phyloP scores from a whole-genome alignment of 1,140 invertebrate genomes.

The Steinernema feltiae region DNA sequence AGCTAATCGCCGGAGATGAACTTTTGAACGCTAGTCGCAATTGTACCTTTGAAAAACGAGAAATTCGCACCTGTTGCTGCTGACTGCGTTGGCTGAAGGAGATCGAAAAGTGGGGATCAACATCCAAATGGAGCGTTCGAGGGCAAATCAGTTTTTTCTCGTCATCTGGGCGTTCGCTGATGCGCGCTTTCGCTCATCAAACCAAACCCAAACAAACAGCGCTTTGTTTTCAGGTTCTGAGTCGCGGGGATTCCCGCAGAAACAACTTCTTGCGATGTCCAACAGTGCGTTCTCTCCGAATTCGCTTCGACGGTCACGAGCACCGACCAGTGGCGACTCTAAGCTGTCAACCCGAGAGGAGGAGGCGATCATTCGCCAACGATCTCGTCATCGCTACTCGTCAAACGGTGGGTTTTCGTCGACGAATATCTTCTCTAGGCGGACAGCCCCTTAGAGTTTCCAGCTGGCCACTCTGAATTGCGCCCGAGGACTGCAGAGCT shows the following conservation, averaged over 20 bases:
- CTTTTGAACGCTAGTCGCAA: too few relatives aligned
- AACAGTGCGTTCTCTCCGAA: background rate
- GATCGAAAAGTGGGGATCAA: too few relatives aligned
- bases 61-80: too few relatives aligned
- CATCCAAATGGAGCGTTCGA: too few relatives aligned
- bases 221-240: conserved; percentile 12
- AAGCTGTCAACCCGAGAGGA: background rate
- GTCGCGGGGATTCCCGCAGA: background rate
- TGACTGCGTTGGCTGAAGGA: too few relatives aligned
- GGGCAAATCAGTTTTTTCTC: too few relatives aligned
- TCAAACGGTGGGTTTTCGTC: background rate
- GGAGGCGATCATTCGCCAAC: background rate
- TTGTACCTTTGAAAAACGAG: too few relatives aligned
- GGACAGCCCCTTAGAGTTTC: background rate
- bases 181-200: background rate
- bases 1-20: too few relatives aligned
- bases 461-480: background rate
- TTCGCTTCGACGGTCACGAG: background rate
- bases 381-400: background rate
- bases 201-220: background rate
- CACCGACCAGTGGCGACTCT: background rate
- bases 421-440: background rate
- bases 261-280: background rate
- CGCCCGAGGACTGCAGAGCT: background rate
- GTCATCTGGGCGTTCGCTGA: too few relatives aligned